Percentiles rank a stretch among this genome's conserved stretches.
Conservation (phyloP, 2,797 vertebrate genomes). For the Pipistrellus pygmaeus region DNA sequence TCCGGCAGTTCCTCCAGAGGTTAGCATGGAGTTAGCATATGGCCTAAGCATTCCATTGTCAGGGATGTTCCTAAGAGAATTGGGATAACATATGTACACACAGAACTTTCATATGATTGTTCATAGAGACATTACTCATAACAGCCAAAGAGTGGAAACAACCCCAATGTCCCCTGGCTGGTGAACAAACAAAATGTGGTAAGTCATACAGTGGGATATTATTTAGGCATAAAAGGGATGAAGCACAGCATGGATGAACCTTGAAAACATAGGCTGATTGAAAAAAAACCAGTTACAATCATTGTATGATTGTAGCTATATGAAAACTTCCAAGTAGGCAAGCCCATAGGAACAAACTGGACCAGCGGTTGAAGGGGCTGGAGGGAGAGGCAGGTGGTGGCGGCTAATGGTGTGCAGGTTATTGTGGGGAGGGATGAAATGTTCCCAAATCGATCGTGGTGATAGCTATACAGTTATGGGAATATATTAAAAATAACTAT, state of each 20-base stretch:
- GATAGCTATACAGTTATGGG: neutral
- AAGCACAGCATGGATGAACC: neutral
- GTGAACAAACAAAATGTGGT: neutral
- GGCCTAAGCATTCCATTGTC: neutral
- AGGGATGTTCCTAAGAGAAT: neutral
- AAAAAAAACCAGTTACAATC: neutral
- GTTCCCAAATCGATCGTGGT: neutral
- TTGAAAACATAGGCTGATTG: neutral
- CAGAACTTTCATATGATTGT: neutral
- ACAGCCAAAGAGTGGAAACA: neutral
- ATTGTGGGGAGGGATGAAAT: neutral
- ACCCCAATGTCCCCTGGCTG: neutral
- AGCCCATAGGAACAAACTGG: neutral
- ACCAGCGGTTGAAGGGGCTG: neutral
- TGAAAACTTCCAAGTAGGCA: neutral
- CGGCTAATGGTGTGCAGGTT: neutral
- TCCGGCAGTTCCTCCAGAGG: neutral
- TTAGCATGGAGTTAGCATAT: neutral
- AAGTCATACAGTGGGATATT: neutral
- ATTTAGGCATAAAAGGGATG: neutral
- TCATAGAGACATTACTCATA: neutral
- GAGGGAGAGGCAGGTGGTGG: neutral
- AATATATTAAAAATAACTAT: neutral
- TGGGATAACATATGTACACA: neutral
- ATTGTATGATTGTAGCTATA: neutral